These are phyloP conservation scores for Phengaris alcon DNA, from an alignment of 2,888 invertebrate species.

Conservation along the genomic window DNA sequence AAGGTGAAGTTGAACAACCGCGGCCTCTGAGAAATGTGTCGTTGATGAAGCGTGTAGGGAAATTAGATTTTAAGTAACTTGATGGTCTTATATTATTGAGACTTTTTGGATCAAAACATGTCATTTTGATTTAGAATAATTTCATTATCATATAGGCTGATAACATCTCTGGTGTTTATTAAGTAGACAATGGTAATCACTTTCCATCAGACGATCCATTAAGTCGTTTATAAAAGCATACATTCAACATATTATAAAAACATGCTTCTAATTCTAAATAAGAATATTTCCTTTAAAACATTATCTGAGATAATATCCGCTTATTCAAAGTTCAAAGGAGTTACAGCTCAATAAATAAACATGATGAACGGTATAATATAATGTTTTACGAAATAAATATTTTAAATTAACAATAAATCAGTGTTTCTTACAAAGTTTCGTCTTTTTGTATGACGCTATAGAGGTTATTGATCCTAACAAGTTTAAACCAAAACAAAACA, in stretches of 20 bases:
- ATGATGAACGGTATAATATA: not conserved
- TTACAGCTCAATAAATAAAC: not conserved
- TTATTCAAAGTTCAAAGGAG: not conserved
- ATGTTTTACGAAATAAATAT: not conserved
- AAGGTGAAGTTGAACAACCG: slow-evolving; percentile 38
- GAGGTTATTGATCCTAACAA: slow-evolving; percentile 13
- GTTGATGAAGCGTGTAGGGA: slow-evolving; percentile 30
- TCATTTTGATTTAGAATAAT: too few species aligned
- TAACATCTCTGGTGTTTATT: too few species aligned
- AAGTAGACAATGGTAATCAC: too few species aligned
- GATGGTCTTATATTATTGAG: not conserved
- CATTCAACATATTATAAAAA: too few species aligned
- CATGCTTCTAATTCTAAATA: too few species aligned
- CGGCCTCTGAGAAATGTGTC: slow-evolving; percentile 40
- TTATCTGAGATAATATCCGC: not conserved
- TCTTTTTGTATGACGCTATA: not conserved
- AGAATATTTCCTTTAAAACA: not conserved
- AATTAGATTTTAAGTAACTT: slow-evolving; percentile 1
- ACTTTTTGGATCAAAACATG: too few species aligned
- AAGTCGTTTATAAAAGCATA: too few species aligned
- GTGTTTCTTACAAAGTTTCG: not conserved
- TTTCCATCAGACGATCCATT: too few species aligned
- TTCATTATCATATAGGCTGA: too few species aligned
- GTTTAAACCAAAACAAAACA: slow-evolving; percentile 5
- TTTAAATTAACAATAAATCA: slow-evolving; percentile 10